Percentiles rank a stretch among this genome's conserved stretches.
Conservation (phyloP, 2,113 vertebrate genomes). For the Gadus macrocephalus region DNA sequence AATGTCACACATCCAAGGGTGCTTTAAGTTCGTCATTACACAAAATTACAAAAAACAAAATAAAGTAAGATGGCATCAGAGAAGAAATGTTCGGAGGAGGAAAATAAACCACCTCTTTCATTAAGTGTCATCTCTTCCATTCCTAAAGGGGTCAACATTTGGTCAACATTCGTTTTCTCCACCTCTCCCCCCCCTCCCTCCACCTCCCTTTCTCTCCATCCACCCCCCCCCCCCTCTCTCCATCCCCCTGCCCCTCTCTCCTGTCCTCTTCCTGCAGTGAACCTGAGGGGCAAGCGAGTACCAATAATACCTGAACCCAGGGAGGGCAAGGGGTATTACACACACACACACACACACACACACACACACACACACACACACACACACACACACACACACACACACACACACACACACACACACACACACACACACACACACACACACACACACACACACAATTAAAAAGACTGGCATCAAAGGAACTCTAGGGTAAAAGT, state of each 20-base stretch:
- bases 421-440: conserved; percentile 23
- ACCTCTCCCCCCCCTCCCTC: too few species aligned
- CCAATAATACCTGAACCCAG: conserved; percentile 52
- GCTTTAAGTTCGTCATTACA: not conserved
- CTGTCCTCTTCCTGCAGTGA: conserved; percentile 38
- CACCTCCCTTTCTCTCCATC: not conserved
- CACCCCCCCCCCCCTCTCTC: too few species aligned
- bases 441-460: not conserved
- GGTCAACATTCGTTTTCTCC: too few species aligned
- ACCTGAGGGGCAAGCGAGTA: conserved; percentile 44
- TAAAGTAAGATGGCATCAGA: too few species aligned
- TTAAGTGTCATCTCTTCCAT: too few species aligned
- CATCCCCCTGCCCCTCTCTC: too few species aligned
- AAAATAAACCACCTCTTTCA: too few species aligned
- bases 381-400: conserved; percentile 13
- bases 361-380: not conserved
- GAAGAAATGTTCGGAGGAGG: too few species aligned
- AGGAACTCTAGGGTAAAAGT: too few species aligned
- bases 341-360: conserved; percentile 20
- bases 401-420: conserved; percentile 1
- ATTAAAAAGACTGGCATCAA: too few species aligned
- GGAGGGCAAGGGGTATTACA: conserved; percentile 45
- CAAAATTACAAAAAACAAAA: not conserved
- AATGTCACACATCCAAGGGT: too few species aligned
- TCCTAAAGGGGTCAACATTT: too few species aligned